Conservation (phyloP, 2,888 invertebrate species). For the Morpho helenor region DNA sequence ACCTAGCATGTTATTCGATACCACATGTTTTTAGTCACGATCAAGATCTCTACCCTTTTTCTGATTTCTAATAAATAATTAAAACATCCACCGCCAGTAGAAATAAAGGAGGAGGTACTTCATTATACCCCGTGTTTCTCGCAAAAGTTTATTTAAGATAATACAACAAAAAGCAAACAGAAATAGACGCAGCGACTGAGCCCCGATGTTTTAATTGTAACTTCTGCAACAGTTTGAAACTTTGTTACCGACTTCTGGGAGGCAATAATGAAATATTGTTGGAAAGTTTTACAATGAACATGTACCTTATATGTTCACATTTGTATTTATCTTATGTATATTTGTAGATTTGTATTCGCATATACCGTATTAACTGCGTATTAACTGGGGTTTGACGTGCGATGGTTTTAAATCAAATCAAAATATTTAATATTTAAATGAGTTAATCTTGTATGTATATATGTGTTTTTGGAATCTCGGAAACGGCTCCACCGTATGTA, state of each 20-base stretch:
- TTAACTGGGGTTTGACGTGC: too few species aligned
- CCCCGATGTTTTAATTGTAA: conserved; percentile 45
- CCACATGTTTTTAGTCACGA: too few species aligned
- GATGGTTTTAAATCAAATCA: too few species aligned
- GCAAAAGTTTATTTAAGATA: conserved; percentile 22
- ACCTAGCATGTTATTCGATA: too few species aligned
- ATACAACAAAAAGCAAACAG: conserved; percentile 30
- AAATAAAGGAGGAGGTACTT: conserved; percentile 6
- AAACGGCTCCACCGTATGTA: too few species aligned
- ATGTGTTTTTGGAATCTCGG: too few species aligned
- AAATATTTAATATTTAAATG: too few species aligned
- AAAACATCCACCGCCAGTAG: background rate
- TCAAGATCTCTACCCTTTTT: too few species aligned
- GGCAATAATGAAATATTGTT: conserved; percentile 32
- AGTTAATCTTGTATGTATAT: too few species aligned
- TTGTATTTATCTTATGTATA: background rate
- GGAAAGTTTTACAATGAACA: conserved; percentile 15
- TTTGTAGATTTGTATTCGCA: conserved; percentile 5
- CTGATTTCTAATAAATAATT: background rate
- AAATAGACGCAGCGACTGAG: conserved; percentile 23
- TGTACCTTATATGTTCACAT: conserved; percentile 13
- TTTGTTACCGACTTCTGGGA: conserved; percentile 31
- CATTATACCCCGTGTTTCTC: conserved; percentile 16
- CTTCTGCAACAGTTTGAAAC: conserved; percentile 32
- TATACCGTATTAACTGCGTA: background rate